These are phyloP conservation scores for Tetheella fluctuosa DNA, from an alignment of 2,888 invertebrate genomes.

Conservation along the genomic window DNA sequence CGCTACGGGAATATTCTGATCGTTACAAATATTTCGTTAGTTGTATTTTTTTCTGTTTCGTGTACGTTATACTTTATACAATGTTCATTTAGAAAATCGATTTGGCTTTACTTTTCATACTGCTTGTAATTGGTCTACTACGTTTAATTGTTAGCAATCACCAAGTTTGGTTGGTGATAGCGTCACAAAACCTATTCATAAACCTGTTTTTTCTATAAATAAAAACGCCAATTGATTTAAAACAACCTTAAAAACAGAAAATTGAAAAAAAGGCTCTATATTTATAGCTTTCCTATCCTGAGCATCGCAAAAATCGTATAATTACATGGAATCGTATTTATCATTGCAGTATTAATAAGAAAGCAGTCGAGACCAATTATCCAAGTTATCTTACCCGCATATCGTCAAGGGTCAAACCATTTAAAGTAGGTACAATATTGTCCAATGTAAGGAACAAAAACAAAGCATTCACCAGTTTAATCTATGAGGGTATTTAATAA, in stretches of 20 bases:
- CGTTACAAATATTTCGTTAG: conserved; percentile 39
- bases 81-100: not conserved
- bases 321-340: conserved; percentile 45
- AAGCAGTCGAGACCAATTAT: conserved; percentile 64
- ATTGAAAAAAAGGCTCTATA: not conserved
- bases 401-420: conserved; percentile 71
- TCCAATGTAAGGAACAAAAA: conserved; percentile 70
- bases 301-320: conserved; percentile 19
- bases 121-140: not conserved
- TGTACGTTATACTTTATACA: conserved; percentile 8
- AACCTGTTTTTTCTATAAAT: not conserved
- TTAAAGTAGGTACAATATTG: conserved; percentile 75
- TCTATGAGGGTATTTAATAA: conserved; percentile 80
- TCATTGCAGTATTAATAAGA: conserved; percentile 32
- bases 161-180: not conserved
- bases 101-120: not conserved
- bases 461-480: conserved; percentile 73
- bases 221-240: not conserved
- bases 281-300: not conserved
- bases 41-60: conserved; percentile 9
- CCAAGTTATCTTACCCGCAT: conserved; percentile 73
- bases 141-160: not conserved
- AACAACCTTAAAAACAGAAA: not conserved
- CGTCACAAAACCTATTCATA: not conserved
- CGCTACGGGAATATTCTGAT: conserved; percentile 61